Base-by-base conservation (phyloP, 2,797 vertebrate genomes). In the Fistularia commersonii region DNA sequence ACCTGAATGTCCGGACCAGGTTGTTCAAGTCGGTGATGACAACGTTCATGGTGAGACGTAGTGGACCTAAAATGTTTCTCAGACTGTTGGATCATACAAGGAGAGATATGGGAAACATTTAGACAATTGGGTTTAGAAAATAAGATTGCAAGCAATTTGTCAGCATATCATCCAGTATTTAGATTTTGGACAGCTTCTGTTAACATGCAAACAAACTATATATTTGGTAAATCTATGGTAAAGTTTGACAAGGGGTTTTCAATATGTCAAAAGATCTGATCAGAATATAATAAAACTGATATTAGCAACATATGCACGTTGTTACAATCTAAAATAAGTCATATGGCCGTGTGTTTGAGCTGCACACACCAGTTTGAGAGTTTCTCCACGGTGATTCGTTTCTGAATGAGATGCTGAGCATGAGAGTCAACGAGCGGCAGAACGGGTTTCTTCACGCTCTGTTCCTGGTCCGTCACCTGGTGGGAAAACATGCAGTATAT, bases 1-100 rank as follows among this genome's bases (percentile, higher is more conserved):
- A 91, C 91, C 87, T 90, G 79, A 91, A 91, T 0, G 91, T 92
- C 66, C 74, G 75, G 60, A 91, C 82, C 48, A 92, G 65, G 64
- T 72, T 76, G 80, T 87, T 90, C 44, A 92, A 53, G 63, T 90
- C 65, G 0, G 71, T 74, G 61, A 77, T 77, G 67, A 92, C 12
- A 45, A 91, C 87, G 11, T 8, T 85, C 78, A 91, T 74, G 53
- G 80, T 82, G 60, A 92, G 82, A 55, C 36, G 32, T 51, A 92
- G 71, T 0, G 82, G 77, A 6, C 88, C 86, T 1, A 91, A 57
- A 11, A 90, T 61, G 66, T 76, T 85, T 45, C 37, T 82, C 37
- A 85, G 73, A 41, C 80, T 83, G 57, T n/a, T n/a, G n/a, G n/a
- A n/a, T n/a, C n/a, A 48, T 12, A 36, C 31, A 55, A 11, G 6